Base-by-base conservation (phyloP, 2,113 vertebrate genomes). In the Chamaea fasciata region DNA sequence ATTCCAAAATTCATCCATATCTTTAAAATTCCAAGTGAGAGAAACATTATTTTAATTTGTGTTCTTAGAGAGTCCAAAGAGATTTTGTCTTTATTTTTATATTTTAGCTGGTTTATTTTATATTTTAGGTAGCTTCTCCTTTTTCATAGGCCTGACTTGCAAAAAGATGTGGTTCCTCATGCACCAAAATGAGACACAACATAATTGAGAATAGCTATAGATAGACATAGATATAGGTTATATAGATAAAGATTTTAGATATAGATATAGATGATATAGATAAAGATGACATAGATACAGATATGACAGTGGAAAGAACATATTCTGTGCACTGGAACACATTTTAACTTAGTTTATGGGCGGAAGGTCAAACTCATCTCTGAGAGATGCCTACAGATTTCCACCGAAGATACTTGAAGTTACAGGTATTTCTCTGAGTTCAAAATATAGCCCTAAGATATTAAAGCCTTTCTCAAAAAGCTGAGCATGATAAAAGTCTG, bases 401-500 rank as follows among this genome's bases (percentile, higher is more conserved):
- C 55, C 15, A n/a, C 14, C 53, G 52, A 91, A 91, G 53, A 31
- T 10, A 22, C 39, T 46, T 41, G n/a, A n/a, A 83, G 22, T 41
- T 91, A 53, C 15, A 82, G 50, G 22, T 56, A 31, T 78, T 90
- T 87, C 57, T 93, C 57, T 39, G n/a, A 76, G 64, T 65, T 85
- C 57, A 83, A 85, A 89, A 89, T 73, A 83, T 15, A 94, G 20
- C 37, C 46, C 27, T 75, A 60, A 91, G 92, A 79, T 69, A 80
- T 89, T 42, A 86, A 82, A 83, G 7, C 12, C 42, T 71, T 83
- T 67, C 84, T 94, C 37, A 88, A 89, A 92, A 92, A 84, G 42
- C 41, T 65, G 47, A 90, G 63, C 60, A 68, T 90, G 60, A 90
- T 90, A 83, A 95, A 96, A 96, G 60, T 60, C 85, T 86, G 82